Base-by-base conservation (phyloP, 2,113 vertebrate species). In the Entosphenus tridentatus region DNA sequence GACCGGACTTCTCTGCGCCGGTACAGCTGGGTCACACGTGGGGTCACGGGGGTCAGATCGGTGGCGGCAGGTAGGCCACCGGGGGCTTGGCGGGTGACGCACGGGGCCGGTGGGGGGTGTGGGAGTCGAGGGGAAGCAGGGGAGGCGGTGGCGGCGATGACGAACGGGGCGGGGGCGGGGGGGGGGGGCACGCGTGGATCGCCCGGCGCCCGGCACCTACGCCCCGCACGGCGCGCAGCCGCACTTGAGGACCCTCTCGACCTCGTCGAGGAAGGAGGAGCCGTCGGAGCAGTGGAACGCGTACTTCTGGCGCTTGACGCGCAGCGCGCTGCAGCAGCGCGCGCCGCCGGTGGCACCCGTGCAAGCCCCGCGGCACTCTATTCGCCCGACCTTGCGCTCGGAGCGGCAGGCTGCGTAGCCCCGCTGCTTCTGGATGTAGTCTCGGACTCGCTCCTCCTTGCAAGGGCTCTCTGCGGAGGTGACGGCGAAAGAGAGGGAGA, bases 401-500 rank as follows among this genome's bases (percentile, higher is more conserved):
- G 90, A 96, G 78, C 96, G 90, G 82, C 93, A 98, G 73, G 93
- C 93, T 71, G 93, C 85, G 17, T 98, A 98, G 73, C 92, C 92
- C 80, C 91, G 92, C 83, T 97, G 93, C 80, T 87, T 91, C 82
- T 92, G 92, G 83, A 87, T 89, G 81, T 89, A 86, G 86, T 91
- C 87, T 85, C 92, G 76, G 82, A 96, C 73, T 79, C 93, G 86
- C 85, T 98, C 90, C 73, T 90, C 92, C 86, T 86, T 81, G 79
- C 93, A 98, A 76, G 88, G 90, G 82, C 95, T 82, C 87, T 98
- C 93, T 98, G 77, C 13, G 17, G 70, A 12, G 67, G 39, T 39
- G 39, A 39, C 39, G 39, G 39, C 6, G 39, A 39, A 39, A 39
- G 39, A 39, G 1, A 39, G 39, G 39, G 39, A 39, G 39, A 39